Percentiles rank a stretch among this genome's conserved stretches.
Conservation (phyloP, 2,888 invertebrate species). For the Ichneumoninae sp. region DNA sequence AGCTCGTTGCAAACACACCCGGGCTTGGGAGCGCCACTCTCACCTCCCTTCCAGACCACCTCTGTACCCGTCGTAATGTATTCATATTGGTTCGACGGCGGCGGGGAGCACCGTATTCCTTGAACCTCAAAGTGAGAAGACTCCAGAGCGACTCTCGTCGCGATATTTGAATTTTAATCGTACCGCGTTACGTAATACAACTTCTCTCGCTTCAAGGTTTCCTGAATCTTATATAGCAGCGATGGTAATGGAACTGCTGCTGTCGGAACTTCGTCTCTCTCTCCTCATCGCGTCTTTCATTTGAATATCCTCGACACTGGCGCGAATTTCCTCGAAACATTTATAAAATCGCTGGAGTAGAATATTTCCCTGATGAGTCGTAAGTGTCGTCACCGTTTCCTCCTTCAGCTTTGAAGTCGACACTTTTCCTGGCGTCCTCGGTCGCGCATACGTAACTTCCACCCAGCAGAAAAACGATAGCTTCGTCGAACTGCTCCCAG, state of each 20-base stretch:
- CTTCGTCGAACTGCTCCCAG: constrained; percentile 21
- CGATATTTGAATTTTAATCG: constrained; percentile 65
- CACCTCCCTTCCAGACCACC: background rate
- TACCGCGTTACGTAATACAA: constrained; percentile 46
- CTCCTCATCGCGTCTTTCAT: constrained; percentile 4
- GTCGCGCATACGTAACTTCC: background rate
- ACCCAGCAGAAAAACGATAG: background rate
- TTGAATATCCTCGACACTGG: constrained; percentile 3
- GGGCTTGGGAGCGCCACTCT: constrained; percentile 32
- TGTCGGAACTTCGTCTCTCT: background rate
- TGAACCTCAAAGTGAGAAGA: constrained; percentile 50
- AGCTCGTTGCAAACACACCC: constrained; percentile 76
- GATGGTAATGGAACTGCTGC: constrained; percentile 6
- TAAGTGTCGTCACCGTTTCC: constrained; percentile 40
- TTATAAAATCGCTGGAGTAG: constrained; percentile 34
- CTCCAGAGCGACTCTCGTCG: constrained; percentile 31
- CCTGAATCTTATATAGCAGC: constrained; percentile 11
- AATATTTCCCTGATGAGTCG: constrained; percentile 29
- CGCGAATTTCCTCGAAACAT: constrained; percentile 16
- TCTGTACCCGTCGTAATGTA: constrained; percentile 74
- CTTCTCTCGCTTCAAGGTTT: constrained; percentile 9
- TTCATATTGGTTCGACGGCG: constrained; percentile 77
- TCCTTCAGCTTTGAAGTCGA: constrained; percentile 15
- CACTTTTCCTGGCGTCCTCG: constrained; percentile 10
- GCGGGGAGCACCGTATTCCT: constrained; percentile 47